Evolutionary conservation across 2,888 invertebrate species (phyloP).

Genomic region (Cybosia mesomella): DNA sequence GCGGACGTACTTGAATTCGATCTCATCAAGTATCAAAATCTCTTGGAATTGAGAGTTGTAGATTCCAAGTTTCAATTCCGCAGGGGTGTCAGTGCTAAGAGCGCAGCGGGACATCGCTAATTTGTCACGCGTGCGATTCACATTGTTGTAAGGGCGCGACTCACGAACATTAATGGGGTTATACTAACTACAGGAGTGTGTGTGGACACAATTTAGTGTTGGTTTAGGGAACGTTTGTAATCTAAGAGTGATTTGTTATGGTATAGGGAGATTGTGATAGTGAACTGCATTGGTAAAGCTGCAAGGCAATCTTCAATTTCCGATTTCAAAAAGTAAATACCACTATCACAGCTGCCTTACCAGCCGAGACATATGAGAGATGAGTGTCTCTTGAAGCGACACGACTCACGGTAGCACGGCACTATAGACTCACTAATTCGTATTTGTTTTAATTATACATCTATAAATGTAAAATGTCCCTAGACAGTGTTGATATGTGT

Average conservation of each 20-base stretch:
- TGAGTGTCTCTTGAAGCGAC: neutral
- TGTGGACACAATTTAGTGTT: constrained; percentile 19
- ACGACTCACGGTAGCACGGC: neutral
- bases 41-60: neutral
- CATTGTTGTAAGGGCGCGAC: constrained; percentile 34
- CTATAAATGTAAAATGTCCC: no score
- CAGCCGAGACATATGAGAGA: neutral
- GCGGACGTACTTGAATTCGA: no score
- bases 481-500: no score
- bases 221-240: neutral
- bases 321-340: neutral
- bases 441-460: no score
- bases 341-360: neutral
- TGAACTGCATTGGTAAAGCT: neutral
- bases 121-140: constrained; percentile 67
- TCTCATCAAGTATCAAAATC: constrained; percentile 51
- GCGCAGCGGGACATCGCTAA: constrained; percentile 67
- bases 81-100: constrained; percentile 59
- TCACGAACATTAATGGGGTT: constrained; percentile 23
- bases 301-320: neutral
- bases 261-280: neutral
- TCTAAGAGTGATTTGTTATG: constrained; percentile 1
- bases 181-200: constrained; percentile 25
- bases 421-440: neutral
- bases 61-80: constrained; percentile 13